Conservation (phyloP, 1,140 invertebrate species). For the Hyphantria cunea region DNA sequence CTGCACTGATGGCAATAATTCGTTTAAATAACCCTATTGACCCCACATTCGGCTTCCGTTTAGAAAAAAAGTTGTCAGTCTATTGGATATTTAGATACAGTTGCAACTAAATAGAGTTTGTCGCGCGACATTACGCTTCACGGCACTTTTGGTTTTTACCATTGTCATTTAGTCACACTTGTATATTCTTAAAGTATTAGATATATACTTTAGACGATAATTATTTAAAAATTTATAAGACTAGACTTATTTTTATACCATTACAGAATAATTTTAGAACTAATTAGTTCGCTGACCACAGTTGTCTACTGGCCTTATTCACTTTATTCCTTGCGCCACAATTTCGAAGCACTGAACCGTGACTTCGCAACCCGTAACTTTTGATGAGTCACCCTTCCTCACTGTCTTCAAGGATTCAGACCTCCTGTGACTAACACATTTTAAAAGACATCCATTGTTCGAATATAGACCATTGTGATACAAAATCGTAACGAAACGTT, state of each 20-base stretch:
- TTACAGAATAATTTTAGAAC: too few relatives aligned
- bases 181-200: background rate
- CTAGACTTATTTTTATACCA: too few relatives aligned
- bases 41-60: constrained; percentile 39
- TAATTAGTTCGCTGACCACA: too few relatives aligned
- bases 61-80: constrained; percentile 46
- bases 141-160: constrained; percentile 5
- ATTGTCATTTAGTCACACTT: constrained; percentile 18
- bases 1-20: too few relatives aligned
- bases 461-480: constrained; percentile 34
- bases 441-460: constrained; percentile 61
- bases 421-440: constrained; percentile 53
- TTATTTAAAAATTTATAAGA: too few relatives aligned
- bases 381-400: constrained; percentile 63
- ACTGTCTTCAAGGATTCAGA: constrained; percentile 49
- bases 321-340: constrained; percentile 23
- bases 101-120: constrained; percentile 36
- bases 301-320: background rate
- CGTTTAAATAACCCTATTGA: constrained; percentile 23
- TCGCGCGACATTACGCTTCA: constrained; percentile 41
- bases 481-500: constrained; percentile 30
- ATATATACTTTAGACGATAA: background rate
- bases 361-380: constrained; percentile 48
- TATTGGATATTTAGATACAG: constrained; percentile 48
- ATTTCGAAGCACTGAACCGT: constrained; percentile 46